Conservation (phyloP, 2,888 invertebrate genomes). For the Hirtodrosophila alboralis region DNA sequence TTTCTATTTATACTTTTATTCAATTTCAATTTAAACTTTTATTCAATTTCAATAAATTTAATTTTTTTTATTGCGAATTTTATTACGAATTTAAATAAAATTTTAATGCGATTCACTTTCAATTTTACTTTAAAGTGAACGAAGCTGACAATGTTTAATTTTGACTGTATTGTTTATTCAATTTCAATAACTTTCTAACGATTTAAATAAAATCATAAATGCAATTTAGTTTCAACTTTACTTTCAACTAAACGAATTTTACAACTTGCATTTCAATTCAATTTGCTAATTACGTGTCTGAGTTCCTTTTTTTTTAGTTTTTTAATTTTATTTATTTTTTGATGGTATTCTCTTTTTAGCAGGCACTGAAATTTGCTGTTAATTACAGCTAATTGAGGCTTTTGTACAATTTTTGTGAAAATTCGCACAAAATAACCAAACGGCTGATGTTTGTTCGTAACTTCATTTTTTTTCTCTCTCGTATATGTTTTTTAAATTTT, state of each 20-base stretch:
- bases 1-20: neutral
- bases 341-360: constrained; percentile 37
- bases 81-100: too few relatives aligned
- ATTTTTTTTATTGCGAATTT: too few relatives aligned
- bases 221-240: constrained; percentile 2
- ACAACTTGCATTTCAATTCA: constrained; percentile 1
- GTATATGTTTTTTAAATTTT: neutral
- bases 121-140: too few relatives aligned
- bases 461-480: too few relatives aligned
- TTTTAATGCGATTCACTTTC: too few relatives aligned
- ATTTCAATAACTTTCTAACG: neutral
- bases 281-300: neutral
- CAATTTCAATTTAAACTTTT: constrained; percentile 1
- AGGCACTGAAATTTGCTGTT: constrained; percentile 54
- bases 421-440: constrained; percentile 74
- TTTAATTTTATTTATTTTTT: neutral
- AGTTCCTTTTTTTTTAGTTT: neutral
- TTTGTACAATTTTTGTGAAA: constrained; percentile 71
- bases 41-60: neutral
- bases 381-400: constrained; percentile 70
- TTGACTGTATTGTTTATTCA: neutral
- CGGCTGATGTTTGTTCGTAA: constrained; percentile 10
- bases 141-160: too few relatives aligned
- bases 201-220: constrained; percentile 1
- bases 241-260: constrained; percentile 3